Evolutionary conservation across 2,797 vertebrate genomes (phyloP), one percentile per base, ranked within the genome.

Genomic region (Phoxinus dragarum): DNA sequence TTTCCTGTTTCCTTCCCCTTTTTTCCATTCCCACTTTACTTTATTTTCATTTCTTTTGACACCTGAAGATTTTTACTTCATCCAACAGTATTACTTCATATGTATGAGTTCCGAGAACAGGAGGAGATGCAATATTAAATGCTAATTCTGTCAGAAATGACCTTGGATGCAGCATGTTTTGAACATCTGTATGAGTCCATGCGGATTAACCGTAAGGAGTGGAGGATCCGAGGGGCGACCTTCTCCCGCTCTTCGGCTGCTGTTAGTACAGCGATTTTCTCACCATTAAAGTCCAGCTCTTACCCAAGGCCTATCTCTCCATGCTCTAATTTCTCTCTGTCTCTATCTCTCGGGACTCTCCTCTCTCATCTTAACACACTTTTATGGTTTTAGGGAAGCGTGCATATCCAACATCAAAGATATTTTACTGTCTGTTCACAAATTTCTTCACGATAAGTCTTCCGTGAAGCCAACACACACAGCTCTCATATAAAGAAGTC

Each of bases 351-450:
- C 40, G 68, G 56, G 66, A 84, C 80, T 78, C 73, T 82, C n/a
- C 67, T 77, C 75, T 73, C 77, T 76, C 56, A 81, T 81, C 69
- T 74, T 72, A 79, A 79, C 52, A 34, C 66, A 81, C 74, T 80
- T 72, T 44, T 42, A 75, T 75, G 80, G 73, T 85, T 80, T 66
- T 85, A 76, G 79, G 82, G 81, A 81, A 88, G 78, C 66, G n/a
- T 78, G 79, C 86, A 88, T 82, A 81, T 52, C 85, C 76, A 42
- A 81, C 90, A 92, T 91, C 88, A 90, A 91, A 92, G 89, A 87
- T 88, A 84, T 92, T 90, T 90, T 85, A 78, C 85, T 82, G 80
- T 76, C 88, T 79, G 66, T 77, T 88, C 84, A 82, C n/a, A 44
- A 75, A 80, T 81, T 66, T 75, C 75, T 80, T 78, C 67, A 88